These are phyloP conservation scores for Argya squamiceps DNA, from an alignment of 2,797 vertebrate genomes.

Conservation along the genomic window DNA sequence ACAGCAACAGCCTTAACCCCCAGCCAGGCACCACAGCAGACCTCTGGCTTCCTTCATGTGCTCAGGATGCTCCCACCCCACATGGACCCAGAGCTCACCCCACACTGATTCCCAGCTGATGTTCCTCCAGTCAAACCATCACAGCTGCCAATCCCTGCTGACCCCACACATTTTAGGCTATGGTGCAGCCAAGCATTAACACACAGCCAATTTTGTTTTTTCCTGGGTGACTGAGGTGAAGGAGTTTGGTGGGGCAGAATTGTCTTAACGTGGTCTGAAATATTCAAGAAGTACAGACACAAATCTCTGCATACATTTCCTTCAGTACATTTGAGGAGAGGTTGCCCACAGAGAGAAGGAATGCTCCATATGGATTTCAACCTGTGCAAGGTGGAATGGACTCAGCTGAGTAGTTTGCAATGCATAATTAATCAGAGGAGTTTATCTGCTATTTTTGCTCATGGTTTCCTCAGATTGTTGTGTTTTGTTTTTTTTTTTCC, in stretches of 20 bases:
- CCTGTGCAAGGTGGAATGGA: constrained; percentile 17
- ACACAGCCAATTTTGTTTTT: neutral
- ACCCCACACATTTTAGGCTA: neutral
- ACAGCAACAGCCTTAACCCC: neutral
- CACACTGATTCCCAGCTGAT: neutral
- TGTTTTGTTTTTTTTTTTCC: neutral
- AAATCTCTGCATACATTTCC: neutral
- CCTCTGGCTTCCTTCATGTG: neutral
- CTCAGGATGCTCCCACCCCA: neutral
- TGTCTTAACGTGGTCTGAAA: neutral
- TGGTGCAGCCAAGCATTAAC: neutral
- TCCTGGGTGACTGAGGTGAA: neutral
- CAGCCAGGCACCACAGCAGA: neutral
- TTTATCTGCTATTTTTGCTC: neutral
- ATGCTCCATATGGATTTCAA: neutral
- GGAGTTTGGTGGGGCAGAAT: neutral
- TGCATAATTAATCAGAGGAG: constrained; percentile 8
- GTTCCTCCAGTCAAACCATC: neutral
- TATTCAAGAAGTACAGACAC: neutral
- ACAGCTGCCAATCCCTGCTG: neutral
- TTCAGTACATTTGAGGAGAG: constrained; percentile 26
- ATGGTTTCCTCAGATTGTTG: neutral
- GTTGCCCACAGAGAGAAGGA: constrained; percentile 14
- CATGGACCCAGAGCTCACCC: neutral
- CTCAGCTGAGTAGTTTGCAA: constrained; percentile 1